These are phyloP conservation scores for Drosophila pegasa DNA, from an alignment of 2,888 invertebrate species.

Conservation along the genomic window DNA sequence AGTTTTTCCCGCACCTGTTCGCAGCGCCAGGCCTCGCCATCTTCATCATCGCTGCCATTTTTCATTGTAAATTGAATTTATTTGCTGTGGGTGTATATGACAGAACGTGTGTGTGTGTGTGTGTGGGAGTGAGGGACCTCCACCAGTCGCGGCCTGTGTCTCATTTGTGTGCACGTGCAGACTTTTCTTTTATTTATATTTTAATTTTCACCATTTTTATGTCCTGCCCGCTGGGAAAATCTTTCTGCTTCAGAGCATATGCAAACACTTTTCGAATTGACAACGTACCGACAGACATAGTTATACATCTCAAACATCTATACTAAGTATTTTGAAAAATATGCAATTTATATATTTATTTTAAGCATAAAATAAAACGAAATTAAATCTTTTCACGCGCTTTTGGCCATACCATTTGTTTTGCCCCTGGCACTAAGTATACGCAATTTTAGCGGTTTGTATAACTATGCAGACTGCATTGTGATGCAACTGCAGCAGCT, in stretches of 20 bases:
- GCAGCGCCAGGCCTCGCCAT: conserved; percentile 48
- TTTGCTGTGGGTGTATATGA: conserved; percentile 43
- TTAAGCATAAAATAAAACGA: neutral
- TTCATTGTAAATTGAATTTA: conserved; percentile 75
- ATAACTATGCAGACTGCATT: conserved; percentile 33
- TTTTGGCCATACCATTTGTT: neutral
- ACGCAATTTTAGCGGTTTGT: conserved; percentile 4
- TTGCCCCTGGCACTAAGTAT: conserved; percentile 21
- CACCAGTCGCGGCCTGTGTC: conserved; percentile 9
- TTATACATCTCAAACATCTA: neutral
- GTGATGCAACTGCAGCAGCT: conserved; percentile 64
- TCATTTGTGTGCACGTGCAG: conserved; percentile 46
- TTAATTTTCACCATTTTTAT: conserved; percentile 55
- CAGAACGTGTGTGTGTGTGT: conserved; percentile 4
- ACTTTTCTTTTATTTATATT: conserved; percentile 56
- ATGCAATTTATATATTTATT: neutral
- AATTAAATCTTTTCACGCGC: too few relatives aligned
- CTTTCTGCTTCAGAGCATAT: conserved; percentile 6
- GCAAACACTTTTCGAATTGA: neutral
- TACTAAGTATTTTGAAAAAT: neutral
- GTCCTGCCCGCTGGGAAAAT: neutral
- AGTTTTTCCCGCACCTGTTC: conserved; percentile 61
- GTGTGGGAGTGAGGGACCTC: conserved; percentile 1
- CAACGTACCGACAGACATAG: neutral
- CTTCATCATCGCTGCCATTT: conserved; percentile 75